Base-by-base conservation (phyloP, 2,113 vertebrate species). In the Epinephelus cyanopodus region DNA sequence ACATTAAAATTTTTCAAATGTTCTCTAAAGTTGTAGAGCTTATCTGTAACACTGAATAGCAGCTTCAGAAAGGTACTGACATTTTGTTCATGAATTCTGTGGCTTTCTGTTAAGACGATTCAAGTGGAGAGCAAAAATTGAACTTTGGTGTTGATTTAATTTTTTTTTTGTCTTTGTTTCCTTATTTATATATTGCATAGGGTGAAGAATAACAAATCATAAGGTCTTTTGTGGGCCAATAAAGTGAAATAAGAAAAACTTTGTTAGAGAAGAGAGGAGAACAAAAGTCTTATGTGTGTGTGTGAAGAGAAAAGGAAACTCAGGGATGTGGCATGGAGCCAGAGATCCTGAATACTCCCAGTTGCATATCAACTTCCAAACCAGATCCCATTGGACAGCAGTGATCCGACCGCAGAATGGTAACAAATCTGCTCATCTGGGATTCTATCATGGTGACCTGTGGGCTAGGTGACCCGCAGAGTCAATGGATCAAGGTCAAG, bases 281-380 rank as follows among this genome's bases (percentile, higher is more conserved):
- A 61, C 64, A 47, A 65, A 75, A 58, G 52, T 76, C 6, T 29
- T 29, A 29, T 29, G 27, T 29, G 17, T 74, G 63, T 70, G 70
- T 45, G 76, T 39, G 58, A 83, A 68, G 79, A 85, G 52, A 77
- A 83, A 61, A 79, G 74, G 81, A 90, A 80, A 86, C 69, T 76
- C 71, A 87, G 91, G 84, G 88, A 92, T 84, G 52, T 91, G 87
- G 89, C 89, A 74, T 57, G 13, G 60, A 90, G 85, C 86, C 92
- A 93, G 73, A 83, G 78, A 89, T 90, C 81, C 86, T 91, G 88
- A 87, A 90, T 81, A 80, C 81, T 93, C 92, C 89, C 90, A 82
- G 77, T 57, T 85, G 92, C 60, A 82, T 93, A 93, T 95, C 93
- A 88, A 17, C 85, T 93, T 94, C 91, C 91, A 90, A 79, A 81